Conservation (phyloP, 2,888 invertebrate species). For the Tuberolachnus salignus region DNA sequence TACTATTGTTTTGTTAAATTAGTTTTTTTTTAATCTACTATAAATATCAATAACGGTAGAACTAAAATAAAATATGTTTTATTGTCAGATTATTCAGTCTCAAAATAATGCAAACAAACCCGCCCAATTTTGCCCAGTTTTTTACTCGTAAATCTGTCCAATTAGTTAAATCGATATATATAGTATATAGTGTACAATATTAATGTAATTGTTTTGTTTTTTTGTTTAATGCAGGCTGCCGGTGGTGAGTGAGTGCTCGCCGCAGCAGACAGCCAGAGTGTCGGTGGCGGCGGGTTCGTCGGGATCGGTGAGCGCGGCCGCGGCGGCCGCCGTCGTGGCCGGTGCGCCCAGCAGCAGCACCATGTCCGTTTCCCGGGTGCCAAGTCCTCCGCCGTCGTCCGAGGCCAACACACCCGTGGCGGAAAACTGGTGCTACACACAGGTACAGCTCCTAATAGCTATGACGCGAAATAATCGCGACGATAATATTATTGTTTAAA, state of each 20-base stretch:
- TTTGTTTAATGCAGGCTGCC: slow-evolving; percentile 60
- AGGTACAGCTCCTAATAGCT: slow-evolving; percentile 73
- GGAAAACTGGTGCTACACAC: slow-evolving; percentile 99
- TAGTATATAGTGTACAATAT: no score
- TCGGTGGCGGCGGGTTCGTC: slow-evolving; percentile 57
- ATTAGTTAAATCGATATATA: no score
- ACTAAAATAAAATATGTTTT: no score
- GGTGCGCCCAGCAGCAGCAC: slow-evolving; percentile 70
- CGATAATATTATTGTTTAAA: no score
- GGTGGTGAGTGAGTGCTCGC: slow-evolving; percentile 61
- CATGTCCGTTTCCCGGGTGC: slow-evolving; percentile 85
- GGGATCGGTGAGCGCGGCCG: slow-evolving; percentile 57
- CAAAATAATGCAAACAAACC: no score
- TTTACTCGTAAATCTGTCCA: no score
- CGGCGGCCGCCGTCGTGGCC: slow-evolving; percentile 87
- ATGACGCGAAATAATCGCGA: no score
- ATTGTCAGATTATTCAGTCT: no score
- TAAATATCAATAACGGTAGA: no score
- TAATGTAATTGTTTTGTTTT: slow-evolving; percentile 21
- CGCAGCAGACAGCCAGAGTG: slow-evolving; percentile 58
- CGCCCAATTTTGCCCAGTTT: no score
- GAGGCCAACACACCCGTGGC: slow-evolving; percentile 97
- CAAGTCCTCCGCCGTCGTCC: slow-evolving; percentile 87
- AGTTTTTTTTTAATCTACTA: no score
- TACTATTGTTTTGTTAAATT: no score